These are phyloP conservation scores for Hyperoplus lanceolatus DNA, from an alignment of 2,797 vertebrate genomes.

Conservation along the genomic window DNA sequence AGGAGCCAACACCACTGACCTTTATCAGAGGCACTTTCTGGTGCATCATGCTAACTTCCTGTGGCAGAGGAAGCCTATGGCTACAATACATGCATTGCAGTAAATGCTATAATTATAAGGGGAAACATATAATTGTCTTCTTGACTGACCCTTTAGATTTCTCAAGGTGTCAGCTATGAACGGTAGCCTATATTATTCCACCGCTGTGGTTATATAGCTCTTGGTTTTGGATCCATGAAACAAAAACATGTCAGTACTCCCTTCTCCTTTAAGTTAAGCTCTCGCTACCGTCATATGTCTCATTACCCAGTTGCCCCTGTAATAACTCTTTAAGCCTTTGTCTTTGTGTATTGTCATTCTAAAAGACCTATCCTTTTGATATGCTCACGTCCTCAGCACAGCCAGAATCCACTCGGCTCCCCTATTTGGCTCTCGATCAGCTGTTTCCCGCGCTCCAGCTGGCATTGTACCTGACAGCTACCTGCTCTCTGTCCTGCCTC, in stretches of 20 bases:
- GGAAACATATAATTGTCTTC: background rate
- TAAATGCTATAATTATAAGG: background rate
- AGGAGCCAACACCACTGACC: slow-evolving; percentile 51
- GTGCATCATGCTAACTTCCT: slow-evolving; percentile 52
- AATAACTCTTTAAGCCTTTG: slow-evolving; percentile 13
- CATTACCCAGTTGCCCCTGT: slow-evolving; percentile 30
- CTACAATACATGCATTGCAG: slow-evolving; percentile 25
- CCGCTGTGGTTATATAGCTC: background rate
- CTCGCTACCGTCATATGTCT: slow-evolving; percentile 21
- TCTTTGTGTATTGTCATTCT: slow-evolving; percentile 49
- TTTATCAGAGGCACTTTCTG: slow-evolving; percentile 55
- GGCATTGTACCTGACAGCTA: slow-evolving; percentile 53
- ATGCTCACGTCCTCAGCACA: slow-evolving; percentile 38
- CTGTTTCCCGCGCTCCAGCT: slow-evolving; percentile 43
- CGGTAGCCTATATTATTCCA: background rate
- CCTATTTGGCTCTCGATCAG: slow-evolving; percentile 24
- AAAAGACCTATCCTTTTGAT: slow-evolving; percentile 46
- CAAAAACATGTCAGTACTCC: background rate
- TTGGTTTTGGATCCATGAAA: slow-evolving; percentile 4
- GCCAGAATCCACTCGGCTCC: slow-evolving; percentile 24
- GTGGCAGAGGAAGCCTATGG: slow-evolving; percentile 57
- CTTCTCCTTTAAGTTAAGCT: slow-evolving; percentile 4
- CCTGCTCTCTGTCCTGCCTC: slow-evolving; percentile 38
- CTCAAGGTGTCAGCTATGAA: background rate
- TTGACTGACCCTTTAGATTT: background rate